Conservation (phyloP, 2,888 invertebrate genomes). For the Autographa pulchrina region DNA sequence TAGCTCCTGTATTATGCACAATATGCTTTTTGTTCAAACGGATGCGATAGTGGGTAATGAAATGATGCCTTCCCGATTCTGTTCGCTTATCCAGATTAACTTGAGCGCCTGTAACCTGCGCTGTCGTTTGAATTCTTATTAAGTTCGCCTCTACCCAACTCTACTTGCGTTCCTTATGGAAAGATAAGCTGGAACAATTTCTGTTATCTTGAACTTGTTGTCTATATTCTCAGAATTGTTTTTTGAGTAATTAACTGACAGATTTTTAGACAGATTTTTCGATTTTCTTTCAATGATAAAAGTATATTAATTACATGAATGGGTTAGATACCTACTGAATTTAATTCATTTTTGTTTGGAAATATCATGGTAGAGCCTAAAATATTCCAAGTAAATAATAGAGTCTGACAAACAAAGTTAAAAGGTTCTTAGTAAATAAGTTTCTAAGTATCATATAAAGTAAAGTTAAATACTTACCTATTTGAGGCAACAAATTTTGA, state of each 20-base stretch:
- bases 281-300: no score
- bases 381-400: background rate
- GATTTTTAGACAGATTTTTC: no score
- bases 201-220: slow-evolving; percentile 65
- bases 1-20: slow-evolving; percentile 57
- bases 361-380: background rate
- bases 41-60: slow-evolving; percentile 77
- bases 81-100: slow-evolving; percentile 78
- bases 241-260: background rate
- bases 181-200: slow-evolving; percentile 75
- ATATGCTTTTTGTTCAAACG: slow-evolving; percentile 74
- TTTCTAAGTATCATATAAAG: slow-evolving; percentile 36
- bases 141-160: slow-evolving; percentile 62
- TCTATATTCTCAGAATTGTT: slow-evolving; percentile 33
- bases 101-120: slow-evolving; percentile 78
- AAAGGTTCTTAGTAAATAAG: slow-evolving; percentile 19
- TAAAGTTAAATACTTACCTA: slow-evolving; percentile 44
- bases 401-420: background rate
- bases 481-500: slow-evolving; percentile 80
- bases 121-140: slow-evolving; percentile 77
- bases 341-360: background rate
- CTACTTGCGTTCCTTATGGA: slow-evolving; percentile 65
- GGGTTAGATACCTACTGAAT: no score
- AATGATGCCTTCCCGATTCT: slow-evolving; percentile 76
- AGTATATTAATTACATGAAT: no score